Base-by-base conservation (phyloP, 1,140 invertebrate genomes). In the Patella vulgata region DNA sequence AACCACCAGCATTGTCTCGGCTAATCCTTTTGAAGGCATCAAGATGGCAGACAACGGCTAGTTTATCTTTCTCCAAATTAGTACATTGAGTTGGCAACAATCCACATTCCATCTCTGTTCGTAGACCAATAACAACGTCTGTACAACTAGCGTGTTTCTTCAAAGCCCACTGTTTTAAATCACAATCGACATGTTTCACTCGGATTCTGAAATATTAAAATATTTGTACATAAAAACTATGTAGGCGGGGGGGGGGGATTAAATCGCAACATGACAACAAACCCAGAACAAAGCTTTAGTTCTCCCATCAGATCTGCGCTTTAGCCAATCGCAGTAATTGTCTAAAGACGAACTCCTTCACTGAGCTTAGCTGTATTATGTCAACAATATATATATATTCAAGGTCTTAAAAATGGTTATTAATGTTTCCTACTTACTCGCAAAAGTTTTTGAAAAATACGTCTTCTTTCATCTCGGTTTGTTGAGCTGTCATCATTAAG, bases 91-190 rank as follows among this genome's bases (percentile, higher is more conserved):
- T 51, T 21, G 63, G 51, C 11, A 66, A 19, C 1, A 67, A 57
- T 14, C 46, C 61, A 48, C 68, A 66, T 47, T 70, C 63, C 52
- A 66, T 30, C 57, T 67, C 64, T 19, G 55, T 40, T 2, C 63
- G 31, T 21, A 66, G 46, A 1, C 60, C 68, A 23, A 70, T 58
- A 28, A 63, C 60, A 8, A 42, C 30, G 2, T 50, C n/a, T 1
- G 27, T 57, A 36, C 63, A 70, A 21, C 53, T 55, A 25, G 62
- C 57, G 57, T 70, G 59, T n/a, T 56, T 63, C 21, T 66, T 63
- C 21, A 36, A 47, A 8, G 4, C n/a, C 65, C 61, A 64, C 30
- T 56, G 57, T 1, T 31, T 51, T 14, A 71, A 36, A 39, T 71
- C 65, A 40, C 68, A 70, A 3, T 48, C 57, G 19, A 66, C 43